Base-by-base conservation (phyloP, 1,140 invertebrate genomes). In the Drosophila truncata region DNA sequence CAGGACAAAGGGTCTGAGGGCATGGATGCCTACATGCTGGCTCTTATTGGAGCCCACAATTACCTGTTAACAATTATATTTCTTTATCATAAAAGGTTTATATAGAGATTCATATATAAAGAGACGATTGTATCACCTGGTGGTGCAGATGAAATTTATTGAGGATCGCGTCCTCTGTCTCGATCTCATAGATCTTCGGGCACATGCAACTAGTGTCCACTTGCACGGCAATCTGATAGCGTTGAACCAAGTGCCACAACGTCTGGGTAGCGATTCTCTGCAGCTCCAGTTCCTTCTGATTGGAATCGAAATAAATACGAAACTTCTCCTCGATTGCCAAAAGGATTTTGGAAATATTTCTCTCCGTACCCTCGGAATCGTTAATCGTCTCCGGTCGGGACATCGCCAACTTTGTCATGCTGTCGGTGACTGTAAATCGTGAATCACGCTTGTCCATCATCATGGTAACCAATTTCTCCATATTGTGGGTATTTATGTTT, bases 131-230 rank as follows among this genome's bases (percentile, higher is more conserved):
- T 6, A 18, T 3, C 6, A 54, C 60, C 31, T 80, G 73, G 49
- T 61, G 86, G 41, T 91, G 85, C 25, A 80, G 35, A 2, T 82
- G 63, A 57, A 80, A 92, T 11, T 83, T 87, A 18, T 41, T 70
- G 0, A 88, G 35, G 0, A 91, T 58, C 2, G 62, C 8, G 0
- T 91, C 88, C 16, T 88, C 82, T 0, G 66, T 42, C 10, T 78
- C 74, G 1, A 55, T 63, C 11, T 41, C 58, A 20, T 72, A 78
- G 10, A 73, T 59, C 16, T 82, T 47, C 0, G 86, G 76, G 9
- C 54, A 60, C 6, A 61, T 49, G 37, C 91, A 92, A 11, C 42
- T 46, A 0, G 37, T 13, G 2, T 81, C 79, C 18, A 58, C 23
- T 6, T 77, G 54, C 39, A 47, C 33, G 20, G 13, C 14, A 14